Evolutionary conservation across 2,113 vertebrate genomes (phyloP).

Genomic region (Amphiprion percula): DNA sequence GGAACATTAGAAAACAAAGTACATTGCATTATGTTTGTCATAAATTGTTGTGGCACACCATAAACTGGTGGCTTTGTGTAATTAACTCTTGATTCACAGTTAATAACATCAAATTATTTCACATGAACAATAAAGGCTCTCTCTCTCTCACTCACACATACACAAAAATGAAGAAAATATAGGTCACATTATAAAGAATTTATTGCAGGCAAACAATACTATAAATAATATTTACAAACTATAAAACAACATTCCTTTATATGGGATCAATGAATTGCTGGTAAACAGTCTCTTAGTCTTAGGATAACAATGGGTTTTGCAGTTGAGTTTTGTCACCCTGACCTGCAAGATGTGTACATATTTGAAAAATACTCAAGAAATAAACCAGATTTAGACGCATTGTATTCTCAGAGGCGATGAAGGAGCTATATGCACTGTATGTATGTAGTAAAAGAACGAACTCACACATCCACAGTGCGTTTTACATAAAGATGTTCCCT

Average conservation of each 20-base stretch:
- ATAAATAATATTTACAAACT: slow-evolving; percentile 95
- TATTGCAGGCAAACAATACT: slow-evolving; percentile 94
- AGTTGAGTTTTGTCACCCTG: slow-evolving; percentile 2
- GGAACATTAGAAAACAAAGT: too few species aligned
- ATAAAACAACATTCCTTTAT: slow-evolving; percentile 81
- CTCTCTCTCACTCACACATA: not conserved
- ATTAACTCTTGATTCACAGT: too few species aligned
- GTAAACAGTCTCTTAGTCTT: slow-evolving; percentile 67
- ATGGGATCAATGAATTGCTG: slow-evolving; percentile 61
- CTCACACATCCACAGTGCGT: slow-evolving; percentile 22
- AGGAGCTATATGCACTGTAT: slow-evolving; percentile 29
- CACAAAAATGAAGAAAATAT: slow-evolving; percentile 17
- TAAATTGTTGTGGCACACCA: not conserved
- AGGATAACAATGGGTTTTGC: slow-evolving; percentile 36
- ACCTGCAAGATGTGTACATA: slow-evolving; percentile 23
- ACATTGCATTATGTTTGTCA: too few species aligned
- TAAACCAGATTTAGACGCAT: slow-evolving; percentile 20
- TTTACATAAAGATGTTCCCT: slow-evolving; percentile 21
- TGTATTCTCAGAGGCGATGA: not conserved
- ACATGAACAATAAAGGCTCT: too few species aligned
- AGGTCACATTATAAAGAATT: slow-evolving; percentile 82
- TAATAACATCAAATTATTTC: too few species aligned
- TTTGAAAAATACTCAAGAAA: slow-evolving; percentile 54
- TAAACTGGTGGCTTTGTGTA: not conserved
- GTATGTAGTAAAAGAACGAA: slow-evolving; percentile 2